These are phyloP conservation scores for Hippasteria phrygiana DNA, from an alignment of 53 echinoderm and acorn worm species.

Conservation along the genomic window DNA sequence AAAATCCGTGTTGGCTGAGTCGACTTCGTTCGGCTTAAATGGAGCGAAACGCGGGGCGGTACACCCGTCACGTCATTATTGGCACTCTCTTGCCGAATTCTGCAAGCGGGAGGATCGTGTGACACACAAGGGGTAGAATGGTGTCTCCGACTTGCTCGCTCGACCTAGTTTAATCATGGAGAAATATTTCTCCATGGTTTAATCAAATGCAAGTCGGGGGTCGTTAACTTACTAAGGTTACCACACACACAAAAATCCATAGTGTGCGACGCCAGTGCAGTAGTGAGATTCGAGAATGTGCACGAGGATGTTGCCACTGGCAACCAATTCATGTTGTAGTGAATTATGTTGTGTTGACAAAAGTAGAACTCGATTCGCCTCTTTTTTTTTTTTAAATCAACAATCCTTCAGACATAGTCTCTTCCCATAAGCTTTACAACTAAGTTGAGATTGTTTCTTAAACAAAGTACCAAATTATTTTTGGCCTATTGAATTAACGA, in stretches of 20 bases:
- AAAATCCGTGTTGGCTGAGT: neutral
- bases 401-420: neutral
- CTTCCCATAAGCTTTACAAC: too few relatives aligned
- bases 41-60: neutral
- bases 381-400: neutral
- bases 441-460: too few relatives aligned
- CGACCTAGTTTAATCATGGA: too few relatives aligned
- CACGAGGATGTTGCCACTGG: constrained; percentile 25
- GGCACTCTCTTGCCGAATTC: neutral
- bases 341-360: neutral
- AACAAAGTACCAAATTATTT: too few relatives aligned
- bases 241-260: constrained; percentile 50
- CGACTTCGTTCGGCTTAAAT: neutral
- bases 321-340: constrained; percentile 20
- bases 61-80: neutral
- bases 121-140: too few relatives aligned
- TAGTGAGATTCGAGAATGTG: constrained; percentile 40
- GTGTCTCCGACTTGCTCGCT: too few relatives aligned
- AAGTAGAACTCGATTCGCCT: neutral
- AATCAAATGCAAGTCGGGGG: neutral
- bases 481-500: too few relatives aligned
- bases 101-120: neutral
- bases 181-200: too few relatives aligned
- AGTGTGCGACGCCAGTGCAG: constrained; percentile 47
- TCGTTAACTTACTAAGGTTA: constrained; percentile 45